These are phyloP conservation scores for Amphiprion percula DNA, from an alignment of 2,113 vertebrate genomes.

Conservation along the genomic window DNA sequence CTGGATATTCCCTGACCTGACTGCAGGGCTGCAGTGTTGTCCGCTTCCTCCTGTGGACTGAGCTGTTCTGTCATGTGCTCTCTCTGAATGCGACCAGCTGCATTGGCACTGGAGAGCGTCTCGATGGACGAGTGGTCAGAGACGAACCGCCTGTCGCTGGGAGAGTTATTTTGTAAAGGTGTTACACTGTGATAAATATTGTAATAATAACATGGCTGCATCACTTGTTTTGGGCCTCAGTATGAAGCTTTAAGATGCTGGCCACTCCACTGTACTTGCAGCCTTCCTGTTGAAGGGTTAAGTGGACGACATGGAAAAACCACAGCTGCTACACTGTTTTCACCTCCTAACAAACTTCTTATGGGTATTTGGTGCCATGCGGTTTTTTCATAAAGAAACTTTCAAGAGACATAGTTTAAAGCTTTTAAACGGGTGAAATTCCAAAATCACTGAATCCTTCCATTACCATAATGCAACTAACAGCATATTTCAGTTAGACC, in stretches of 20 bases:
- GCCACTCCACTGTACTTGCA: too few species aligned
- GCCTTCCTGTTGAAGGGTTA: too few species aligned
- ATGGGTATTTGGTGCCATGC: neutral
- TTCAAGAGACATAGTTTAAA: too few species aligned
- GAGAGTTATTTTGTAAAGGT: neutral
- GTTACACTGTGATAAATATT: neutral
- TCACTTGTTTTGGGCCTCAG: neutral
- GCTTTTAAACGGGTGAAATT: too few species aligned
- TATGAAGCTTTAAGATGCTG: neutral
- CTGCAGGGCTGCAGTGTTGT: constrained; percentile 87
- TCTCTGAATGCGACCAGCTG: constrained; percentile 84
- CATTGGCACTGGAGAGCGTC: constrained; percentile 88
- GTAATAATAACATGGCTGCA: too few species aligned
- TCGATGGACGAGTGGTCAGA: constrained; percentile 87
- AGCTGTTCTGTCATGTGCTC: constrained; percentile 83
- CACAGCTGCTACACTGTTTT: neutral
- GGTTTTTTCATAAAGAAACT: too few species aligned
- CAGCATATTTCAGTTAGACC: neutral
- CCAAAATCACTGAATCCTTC: too few species aligned
- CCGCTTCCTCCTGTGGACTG: constrained; percentile 85
- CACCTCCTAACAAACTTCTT: neutral
- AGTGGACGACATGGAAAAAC: too few species aligned
- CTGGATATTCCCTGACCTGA: constrained; percentile 79
- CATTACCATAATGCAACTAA: too few species aligned
- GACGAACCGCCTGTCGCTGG: constrained; percentile 86